These are phyloP conservation scores for Tetrax tetrax DNA, from an alignment of 2,113 vertebrate species.

Conservation along the genomic window DNA sequence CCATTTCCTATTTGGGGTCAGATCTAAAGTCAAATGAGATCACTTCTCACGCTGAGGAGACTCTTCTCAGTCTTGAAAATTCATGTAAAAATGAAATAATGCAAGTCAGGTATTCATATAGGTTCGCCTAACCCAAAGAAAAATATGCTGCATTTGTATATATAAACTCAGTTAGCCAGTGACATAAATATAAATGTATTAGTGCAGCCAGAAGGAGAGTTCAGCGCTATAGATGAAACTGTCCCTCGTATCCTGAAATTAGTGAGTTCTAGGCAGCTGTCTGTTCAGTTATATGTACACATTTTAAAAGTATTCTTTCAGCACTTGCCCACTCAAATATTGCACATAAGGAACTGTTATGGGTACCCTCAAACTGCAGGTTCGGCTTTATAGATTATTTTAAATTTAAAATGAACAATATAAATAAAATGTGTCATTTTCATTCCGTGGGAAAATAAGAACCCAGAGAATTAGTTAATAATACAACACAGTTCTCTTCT, in stretches of 20 bases:
- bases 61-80: background rate
- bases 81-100: background rate
- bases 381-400: background rate
- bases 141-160: background rate
- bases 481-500: background rate
- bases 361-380: background rate
- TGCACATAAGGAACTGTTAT: background rate
- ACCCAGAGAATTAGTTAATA: background rate
- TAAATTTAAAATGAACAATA: background rate
- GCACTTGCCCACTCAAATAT: background rate
- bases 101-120: background rate
- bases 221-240: background rate
- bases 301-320: background rate
- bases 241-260: background rate
- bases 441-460: background rate
- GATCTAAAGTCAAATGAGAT: slow-evolving; percentile 47
- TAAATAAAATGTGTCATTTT: background rate
- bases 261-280: background rate
- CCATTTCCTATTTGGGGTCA: slow-evolving; percentile 47
- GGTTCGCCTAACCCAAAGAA: background rate
- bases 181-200: background rate
- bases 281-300: background rate
- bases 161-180: background rate
- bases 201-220: background rate
- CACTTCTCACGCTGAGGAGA: slow-evolving; percentile 6